phyloP scores from a whole-genome alignment of 2,797 vertebrate genomes.

The Morelia viridis region DNA sequence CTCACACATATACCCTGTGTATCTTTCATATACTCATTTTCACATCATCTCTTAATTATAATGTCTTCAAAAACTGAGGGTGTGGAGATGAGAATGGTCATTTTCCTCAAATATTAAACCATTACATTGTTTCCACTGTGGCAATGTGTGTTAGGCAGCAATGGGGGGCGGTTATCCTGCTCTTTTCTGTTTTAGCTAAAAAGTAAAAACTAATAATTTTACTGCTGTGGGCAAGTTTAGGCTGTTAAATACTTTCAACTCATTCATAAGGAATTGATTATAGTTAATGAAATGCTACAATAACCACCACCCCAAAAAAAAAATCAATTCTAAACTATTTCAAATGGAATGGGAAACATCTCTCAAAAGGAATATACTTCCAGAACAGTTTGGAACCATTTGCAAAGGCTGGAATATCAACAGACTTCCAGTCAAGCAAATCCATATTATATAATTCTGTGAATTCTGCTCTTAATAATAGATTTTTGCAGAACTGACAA shows the following conservation, averaged over 20 bases:
- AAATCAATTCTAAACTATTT: neutral
- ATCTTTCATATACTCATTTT: neutral
- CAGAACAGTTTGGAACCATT: constrained; percentile 1
- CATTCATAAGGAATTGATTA: neutral
- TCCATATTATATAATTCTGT: neutral
- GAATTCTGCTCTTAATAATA: neutral
- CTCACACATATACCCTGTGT: neutral
- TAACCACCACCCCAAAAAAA: neutral
- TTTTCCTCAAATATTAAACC: neutral
- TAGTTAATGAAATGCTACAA: neutral
- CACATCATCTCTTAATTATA: neutral
- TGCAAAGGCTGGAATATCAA: neutral
- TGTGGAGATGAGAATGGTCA: neutral
- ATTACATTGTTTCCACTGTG: neutral
- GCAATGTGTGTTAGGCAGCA: neutral
- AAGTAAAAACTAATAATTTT: neutral
- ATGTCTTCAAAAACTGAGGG: neutral
- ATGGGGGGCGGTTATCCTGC: neutral
- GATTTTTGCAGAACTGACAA: neutral
- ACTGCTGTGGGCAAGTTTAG: neutral
- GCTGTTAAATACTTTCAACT: neutral
- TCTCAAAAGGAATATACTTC: constrained; percentile 1
- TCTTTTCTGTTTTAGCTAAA: neutral
- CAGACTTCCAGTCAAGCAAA: neutral
- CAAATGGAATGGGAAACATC: neutral